Evolutionary conservation across 2,797 vertebrate species (phyloP).

Genomic region (Betta splendens): DNA sequence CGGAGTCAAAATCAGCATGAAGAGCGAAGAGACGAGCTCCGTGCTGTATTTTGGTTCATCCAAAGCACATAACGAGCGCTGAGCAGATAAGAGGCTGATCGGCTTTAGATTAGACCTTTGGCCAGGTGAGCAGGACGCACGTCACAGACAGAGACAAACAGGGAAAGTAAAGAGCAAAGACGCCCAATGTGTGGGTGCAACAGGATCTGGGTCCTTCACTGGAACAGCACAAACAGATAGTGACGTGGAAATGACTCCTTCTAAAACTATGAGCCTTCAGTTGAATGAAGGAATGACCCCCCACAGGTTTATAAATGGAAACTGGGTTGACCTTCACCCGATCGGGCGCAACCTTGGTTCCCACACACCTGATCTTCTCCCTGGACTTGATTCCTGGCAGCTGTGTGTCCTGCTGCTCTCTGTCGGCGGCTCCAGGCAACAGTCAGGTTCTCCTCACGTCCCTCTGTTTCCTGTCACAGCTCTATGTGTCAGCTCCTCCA

Average conservation of each 20-base stretch:
- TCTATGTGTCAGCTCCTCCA: constrained; percentile 4
- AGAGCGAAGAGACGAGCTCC: constrained; percentile 62
- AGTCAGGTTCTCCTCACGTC: too few species aligned
- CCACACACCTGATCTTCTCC: too few species aligned
- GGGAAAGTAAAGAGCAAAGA: constrained; percentile 41
- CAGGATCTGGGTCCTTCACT: too few species aligned
- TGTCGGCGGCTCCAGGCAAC: constrained; percentile 55
- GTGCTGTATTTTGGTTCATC: constrained; percentile 74
- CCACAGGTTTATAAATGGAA: too few species aligned
- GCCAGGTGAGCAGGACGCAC: constrained; percentile 68
- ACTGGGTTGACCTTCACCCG: too few species aligned
- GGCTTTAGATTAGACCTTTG: constrained; percentile 75
- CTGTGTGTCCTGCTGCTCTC: constrained; percentile 59
- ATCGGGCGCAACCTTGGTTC: too few species aligned
- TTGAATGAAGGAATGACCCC: too few species aligned
- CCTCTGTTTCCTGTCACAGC: neutral
- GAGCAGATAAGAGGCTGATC: constrained; percentile 82
- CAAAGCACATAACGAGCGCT: constrained; percentile 79
- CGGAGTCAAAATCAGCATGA: constrained; percentile 48
- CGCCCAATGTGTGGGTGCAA: neutral
- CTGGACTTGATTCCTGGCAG: too few species aligned
- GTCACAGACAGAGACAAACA: constrained; percentile 31
- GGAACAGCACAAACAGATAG: too few species aligned
- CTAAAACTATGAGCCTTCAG: too few species aligned
- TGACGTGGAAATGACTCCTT: too few species aligned